Conservation (phyloP, 2,888 invertebrate species). For the Aspidiotus destructor region DNA sequence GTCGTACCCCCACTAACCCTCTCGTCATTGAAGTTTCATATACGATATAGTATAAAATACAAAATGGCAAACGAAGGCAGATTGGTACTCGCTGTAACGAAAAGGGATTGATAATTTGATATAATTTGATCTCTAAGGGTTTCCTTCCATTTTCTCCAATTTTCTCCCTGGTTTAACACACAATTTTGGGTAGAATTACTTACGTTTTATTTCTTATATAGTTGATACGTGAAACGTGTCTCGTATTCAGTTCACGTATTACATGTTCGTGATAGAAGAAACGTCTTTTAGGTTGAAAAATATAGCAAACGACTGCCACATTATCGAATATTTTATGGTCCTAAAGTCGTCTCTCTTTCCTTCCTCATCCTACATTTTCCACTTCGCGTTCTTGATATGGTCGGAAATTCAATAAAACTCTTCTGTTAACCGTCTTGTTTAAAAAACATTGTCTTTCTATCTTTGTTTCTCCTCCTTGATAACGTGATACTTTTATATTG, state of each 20-base stretch:
- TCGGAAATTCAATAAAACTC: constrained; percentile 11
- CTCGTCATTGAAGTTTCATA: constrained; percentile 21
- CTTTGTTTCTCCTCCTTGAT: too few species aligned
- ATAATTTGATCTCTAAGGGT: constrained; percentile 30
- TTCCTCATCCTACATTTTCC: background rate
- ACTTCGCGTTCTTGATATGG: constrained; percentile 2
- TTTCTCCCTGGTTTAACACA: constrained; percentile 34
- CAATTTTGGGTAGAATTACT: constrained; percentile 34
- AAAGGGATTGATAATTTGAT: constrained; percentile 33
- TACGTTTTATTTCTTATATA: constrained; percentile 32
- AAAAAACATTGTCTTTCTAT: too few species aligned
- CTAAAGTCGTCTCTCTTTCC: constrained; percentile 19
- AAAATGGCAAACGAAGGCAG: constrained; percentile 30
- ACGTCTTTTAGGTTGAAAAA: constrained; percentile 32
- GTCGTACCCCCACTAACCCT: constrained; percentile 14
- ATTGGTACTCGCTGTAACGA: constrained; percentile 25
- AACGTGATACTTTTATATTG: too few species aligned
- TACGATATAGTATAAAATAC: constrained; percentile 22
- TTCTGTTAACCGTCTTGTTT: constrained; percentile 9
- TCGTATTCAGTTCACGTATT: constrained; percentile 27
- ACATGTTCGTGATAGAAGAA: constrained; percentile 31
- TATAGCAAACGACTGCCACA: constrained; percentile 29
- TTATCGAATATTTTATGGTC: constrained; percentile 32
- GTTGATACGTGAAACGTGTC: constrained; percentile 30
- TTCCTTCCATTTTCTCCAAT: constrained; percentile 31